These are phyloP conservation scores for Wiebesia pumilae DNA, from an alignment of 1,140 invertebrate genomes.

Conservation along the genomic window DNA sequence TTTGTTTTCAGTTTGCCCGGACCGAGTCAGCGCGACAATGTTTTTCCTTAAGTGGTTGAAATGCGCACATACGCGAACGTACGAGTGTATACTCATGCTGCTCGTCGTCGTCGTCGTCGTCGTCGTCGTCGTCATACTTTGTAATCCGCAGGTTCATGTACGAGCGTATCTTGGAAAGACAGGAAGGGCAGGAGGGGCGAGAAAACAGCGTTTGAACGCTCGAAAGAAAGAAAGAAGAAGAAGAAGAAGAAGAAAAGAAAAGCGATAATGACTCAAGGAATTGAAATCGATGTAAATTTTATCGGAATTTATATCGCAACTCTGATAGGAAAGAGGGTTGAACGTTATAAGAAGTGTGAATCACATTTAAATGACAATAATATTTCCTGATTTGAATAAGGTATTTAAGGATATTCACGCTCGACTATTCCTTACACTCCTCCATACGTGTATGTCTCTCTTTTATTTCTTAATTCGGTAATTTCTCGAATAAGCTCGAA, in stretches of 20 bases:
- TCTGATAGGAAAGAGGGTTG: too few species aligned
- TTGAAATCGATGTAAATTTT: not conserved
- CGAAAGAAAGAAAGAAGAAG: too few species aligned
- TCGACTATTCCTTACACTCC: too few species aligned
- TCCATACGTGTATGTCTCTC: too few species aligned
- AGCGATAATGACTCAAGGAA: not conserved
- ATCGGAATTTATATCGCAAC: too few species aligned
- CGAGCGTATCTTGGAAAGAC: not conserved
- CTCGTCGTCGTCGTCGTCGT: not conserved
- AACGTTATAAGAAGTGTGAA: too few species aligned
- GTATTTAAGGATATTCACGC: not conserved
- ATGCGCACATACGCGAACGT: not conserved
- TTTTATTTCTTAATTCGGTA: too few species aligned
- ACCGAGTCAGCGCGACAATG: not conserved
- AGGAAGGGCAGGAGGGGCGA: not conserved
- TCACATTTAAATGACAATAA: too few species aligned
- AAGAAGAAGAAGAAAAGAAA: too few species aligned
- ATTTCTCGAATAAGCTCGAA: too few species aligned
- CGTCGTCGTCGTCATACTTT: not conserved
- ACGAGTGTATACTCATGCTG: not conserved
- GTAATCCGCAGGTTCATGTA: not conserved
- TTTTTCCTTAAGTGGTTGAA: slow-evolving; percentile 32
- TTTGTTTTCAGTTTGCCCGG: slow-evolving; percentile 22
- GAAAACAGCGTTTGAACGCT: not conserved
- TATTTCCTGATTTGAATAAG: not conserved